Evolutionary conservation across 1,140 invertebrate genomes (phyloP), one percentile per base, ranked within the genome.

Genomic region (Parapsyche elsis): DNA sequence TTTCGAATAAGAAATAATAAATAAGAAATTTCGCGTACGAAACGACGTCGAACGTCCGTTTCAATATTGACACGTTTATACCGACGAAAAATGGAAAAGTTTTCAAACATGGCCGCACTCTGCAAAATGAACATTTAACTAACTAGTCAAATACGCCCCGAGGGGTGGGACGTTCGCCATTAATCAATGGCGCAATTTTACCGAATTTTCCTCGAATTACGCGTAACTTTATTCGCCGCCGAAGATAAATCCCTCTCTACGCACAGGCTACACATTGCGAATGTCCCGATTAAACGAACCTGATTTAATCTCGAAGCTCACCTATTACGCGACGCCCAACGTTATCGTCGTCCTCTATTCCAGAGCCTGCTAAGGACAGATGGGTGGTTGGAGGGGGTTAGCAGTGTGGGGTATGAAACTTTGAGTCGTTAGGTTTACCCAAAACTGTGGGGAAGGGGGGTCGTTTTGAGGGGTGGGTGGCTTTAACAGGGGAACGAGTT

Each of bases 361-460:
- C 59, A 53, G 75, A 77, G 81, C 73, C 81, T 83, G 81, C 79
- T 73, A 76, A 83, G 81, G 81, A 83, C 81, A 83, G 79, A 79
- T 81, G 81, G 79, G 77, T 53, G 59, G 61, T n/a, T n/a, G 70
- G 23, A 16, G 10, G 26, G 44, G 53, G 75, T 21, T n/a, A 53
- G 57, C 23, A 30, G 53, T 26, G 78, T 61, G 76, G 81, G n/a
- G 49, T 53, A 80, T n/a, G 78, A 77, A 82, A 82, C 81, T 82
- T 82, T 80, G 76, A 81, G 76, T 81, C 78, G 81, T 81, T 81
- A 73, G 53, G 73, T 16, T 78, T 77, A n/a, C 75, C 75, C 75
- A 26, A 76, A 53, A 38, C 30, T 38, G 30, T 38, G 30, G 30
- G 7, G 30, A 38, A 38, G 30, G 30, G n/a, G 30, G 30, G 30